Evolutionary conservation across 2,113 vertebrate species (phyloP), one percentile per base, ranked within the genome.

Genomic region (Heptranchias perlo): DNA sequence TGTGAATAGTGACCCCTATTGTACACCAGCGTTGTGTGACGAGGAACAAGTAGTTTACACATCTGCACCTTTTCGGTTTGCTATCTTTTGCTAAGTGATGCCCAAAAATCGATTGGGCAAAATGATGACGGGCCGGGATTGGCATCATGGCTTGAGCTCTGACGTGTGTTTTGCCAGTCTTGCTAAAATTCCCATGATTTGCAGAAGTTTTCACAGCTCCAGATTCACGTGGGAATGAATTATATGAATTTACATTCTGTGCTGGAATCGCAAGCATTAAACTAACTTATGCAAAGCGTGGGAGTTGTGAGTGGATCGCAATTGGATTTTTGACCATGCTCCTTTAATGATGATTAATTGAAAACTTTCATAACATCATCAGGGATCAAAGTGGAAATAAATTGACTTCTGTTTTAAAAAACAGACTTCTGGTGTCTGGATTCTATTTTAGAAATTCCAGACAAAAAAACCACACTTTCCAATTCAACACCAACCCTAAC

Each of bases 1-100:
- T n/a, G n/a, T n/a, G n/a, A n/a, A 95, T 95, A 67, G 93, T 95
- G 94, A 95, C 94, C 94, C 28, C 94, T 95, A 13, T 52, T 95
- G 94, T 95, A 67, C 28, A 67, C 62, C 11, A 58, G 21, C 3
- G 44, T 39, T 67, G 67, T 65, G 3, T 8, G 4, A 69, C 2
- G 23, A 69, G 94, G 18, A 67, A 52, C 3, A 52, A 67, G 44
- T 10, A 95, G n/a, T 39, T 44, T 14, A 95, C 23, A 39, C 23
- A 73, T 35, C 78, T 44, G 52, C 87, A 61, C 4, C 28, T n/a
- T 61, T 92, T 92, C 6, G 31, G 6, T 4, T 49, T 89, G 73
- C 73, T 35, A 78, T 4, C 21, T 82, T 82, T 82, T 82, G 39
- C 39, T 23, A 93, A 62, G 44, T 44, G 3, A 64, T 92, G 6